A percentile compares a stretch with the other conserved stretches of the same genome.
Conservation (phyloP, 2,797 vertebrate species). For the Margarornis squamiger region DNA sequence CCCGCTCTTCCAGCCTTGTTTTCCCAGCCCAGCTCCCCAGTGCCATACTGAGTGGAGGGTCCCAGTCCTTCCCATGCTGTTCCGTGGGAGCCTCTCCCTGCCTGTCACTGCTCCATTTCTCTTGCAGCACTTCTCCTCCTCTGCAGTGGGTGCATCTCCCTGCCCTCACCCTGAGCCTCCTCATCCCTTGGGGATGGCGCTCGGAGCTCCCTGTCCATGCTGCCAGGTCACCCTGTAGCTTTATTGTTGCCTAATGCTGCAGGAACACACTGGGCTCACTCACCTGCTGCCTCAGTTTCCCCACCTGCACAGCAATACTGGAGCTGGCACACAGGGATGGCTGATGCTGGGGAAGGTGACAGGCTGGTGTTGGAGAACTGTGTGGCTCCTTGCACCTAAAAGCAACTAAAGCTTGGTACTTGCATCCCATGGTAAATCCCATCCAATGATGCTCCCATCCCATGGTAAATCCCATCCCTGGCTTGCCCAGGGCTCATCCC, state of each 20-base stretch:
- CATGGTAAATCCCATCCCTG: too few species aligned
- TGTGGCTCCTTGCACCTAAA: neutral
- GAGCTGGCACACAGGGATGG: neutral
- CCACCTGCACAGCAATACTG: neutral
- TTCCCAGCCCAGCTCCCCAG: neutral
- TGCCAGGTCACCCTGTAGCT: neutral
- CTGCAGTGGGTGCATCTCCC: neutral
- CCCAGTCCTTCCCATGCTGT: neutral
- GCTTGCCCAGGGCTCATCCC: too few species aligned
- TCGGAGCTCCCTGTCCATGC: neutral
- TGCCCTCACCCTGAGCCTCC: neutral
- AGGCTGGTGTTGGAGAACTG: neutral
- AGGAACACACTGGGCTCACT: neutral
- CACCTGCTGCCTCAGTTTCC: neutral
- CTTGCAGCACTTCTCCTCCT: neutral
- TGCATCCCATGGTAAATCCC: neutral
- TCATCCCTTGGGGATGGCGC: rapidly evolving
- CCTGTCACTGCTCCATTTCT: rapidly evolving
- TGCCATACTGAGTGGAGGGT: rapidly evolving
- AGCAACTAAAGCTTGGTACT: neutral
- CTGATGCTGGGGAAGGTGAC: neutral
- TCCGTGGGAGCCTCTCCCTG: neutral
- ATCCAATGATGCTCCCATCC: neutral
- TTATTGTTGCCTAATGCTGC: neutral
- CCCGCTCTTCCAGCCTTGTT: neutral